phyloP scores from a whole-genome alignment of 2,113 vertebrate genomes.

The Callaeas wilsoni region DNA sequence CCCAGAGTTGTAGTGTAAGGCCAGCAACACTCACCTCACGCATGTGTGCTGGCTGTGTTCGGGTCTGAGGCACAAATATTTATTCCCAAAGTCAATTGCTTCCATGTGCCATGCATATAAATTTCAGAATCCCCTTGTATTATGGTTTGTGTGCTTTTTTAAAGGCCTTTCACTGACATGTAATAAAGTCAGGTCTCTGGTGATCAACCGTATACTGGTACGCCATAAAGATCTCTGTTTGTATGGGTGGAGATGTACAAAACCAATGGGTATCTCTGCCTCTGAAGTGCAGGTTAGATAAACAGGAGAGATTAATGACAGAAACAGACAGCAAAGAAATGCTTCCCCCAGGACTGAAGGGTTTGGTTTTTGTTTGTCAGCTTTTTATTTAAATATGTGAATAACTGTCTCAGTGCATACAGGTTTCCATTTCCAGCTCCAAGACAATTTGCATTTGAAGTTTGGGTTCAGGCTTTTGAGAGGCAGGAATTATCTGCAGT shows the following conservation, averaged over 20 bases:
- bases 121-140: neutral
- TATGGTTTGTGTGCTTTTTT: neutral
- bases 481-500: neutral
- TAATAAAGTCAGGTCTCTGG: neutral
- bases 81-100: neutral
- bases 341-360: neutral
- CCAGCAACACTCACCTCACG: fast-evolving
- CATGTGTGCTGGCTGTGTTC: fast-evolving
- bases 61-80: neutral
- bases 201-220: neutral
- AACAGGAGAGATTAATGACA: neutral
- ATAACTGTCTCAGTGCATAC: neutral
- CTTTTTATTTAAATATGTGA: neutral
- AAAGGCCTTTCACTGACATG: neutral
- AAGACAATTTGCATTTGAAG: neutral
- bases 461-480: neutral
- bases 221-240: neutral
- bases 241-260: neutral
- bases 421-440: neutral
- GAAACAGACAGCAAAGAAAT: neutral
- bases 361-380: neutral
- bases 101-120: neutral
- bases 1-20: neutral
- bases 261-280: neutral
- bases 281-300: neutral